Conservation (phyloP, 2,888 invertebrate species). For the Andrena camellia region DNA sequence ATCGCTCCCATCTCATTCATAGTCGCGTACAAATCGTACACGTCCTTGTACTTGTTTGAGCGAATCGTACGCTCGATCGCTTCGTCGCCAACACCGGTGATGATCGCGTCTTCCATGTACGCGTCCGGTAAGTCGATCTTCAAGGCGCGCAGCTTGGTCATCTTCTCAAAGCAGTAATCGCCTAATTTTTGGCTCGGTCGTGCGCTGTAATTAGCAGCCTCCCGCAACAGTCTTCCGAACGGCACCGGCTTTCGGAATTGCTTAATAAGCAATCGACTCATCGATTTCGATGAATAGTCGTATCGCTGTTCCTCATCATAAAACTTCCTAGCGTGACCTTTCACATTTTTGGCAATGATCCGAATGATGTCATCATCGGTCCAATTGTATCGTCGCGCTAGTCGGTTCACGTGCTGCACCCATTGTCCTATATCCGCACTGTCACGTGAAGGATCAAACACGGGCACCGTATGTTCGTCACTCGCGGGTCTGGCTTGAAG, state of each 20-base stretch:
- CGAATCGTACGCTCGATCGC: background rate
- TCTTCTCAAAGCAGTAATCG: slow-evolving; percentile 10
- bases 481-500: background rate
- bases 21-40: too few relatives aligned
- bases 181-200: background rate
- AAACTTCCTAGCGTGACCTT: too few relatives aligned
- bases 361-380: background rate
- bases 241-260: too few relatives aligned
- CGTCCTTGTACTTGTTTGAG: background rate
- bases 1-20: too few relatives aligned
- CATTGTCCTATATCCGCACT: slow-evolving; percentile 12
- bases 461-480: slow-evolving; percentile 1
- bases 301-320: too few relatives aligned
- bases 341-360: background rate
- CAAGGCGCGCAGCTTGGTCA: background rate
- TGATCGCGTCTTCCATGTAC: slow-evolving; percentile 4
- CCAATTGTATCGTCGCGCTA: background rate
- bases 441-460: slow-evolving; percentile 4
- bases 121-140: background rate
- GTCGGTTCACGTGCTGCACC: slow-evolving; percentile 10
- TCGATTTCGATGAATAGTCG: too few relatives aligned
- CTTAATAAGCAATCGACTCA: too few relatives aligned
- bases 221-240: too few relatives aligned
- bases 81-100: background rate
- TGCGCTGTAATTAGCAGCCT: background rate